A percentile compares a stretch with the other conserved stretches of the same genome.
phyloP scores from a whole-genome alignment of 2,797 vertebrate genomes.

The Mormyrops boulengeri region DNA sequence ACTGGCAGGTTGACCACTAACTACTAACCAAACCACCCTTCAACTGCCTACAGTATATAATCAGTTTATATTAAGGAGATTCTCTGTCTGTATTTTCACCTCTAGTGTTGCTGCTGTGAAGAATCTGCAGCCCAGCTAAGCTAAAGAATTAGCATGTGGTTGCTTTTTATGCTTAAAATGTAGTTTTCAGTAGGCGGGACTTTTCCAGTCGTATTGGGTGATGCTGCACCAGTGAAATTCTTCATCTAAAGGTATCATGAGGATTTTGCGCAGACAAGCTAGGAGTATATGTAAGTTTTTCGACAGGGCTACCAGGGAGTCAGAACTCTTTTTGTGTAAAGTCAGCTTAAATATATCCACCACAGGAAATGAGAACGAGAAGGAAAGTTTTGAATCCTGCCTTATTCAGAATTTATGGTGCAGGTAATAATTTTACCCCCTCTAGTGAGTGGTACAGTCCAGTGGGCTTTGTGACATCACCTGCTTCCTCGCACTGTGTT shows the following conservation, averaged over 20 bases:
- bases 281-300: conserved; percentile 10
- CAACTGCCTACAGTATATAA: not conserved
- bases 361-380: not conserved
- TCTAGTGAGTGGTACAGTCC: not conserved
- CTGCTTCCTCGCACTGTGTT: not conserved
- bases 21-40: not conserved
- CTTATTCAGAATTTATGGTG: conserved; percentile 53
- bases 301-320: not conserved
- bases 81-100: not conserved
- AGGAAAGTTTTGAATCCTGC: conserved; percentile 42
- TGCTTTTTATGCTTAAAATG: not conserved
- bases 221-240: not conserved
- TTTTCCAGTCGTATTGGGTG: not conserved
- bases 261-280: not conserved
- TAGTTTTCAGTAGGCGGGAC: not conserved
- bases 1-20: not conserved
- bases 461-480: conserved; percentile 17
- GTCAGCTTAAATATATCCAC: conserved; percentile 31
- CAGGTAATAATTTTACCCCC: conserved; percentile 32
- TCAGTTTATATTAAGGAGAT: not conserved
- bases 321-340: conserved; percentile 22
- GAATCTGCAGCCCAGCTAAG: not conserved
- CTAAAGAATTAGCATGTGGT: not conserved
- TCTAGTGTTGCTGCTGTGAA: not conserved
- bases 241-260: not conserved